Conservation (phyloP, 1,140 invertebrate species). For the Holotrichia oblita region DNA sequence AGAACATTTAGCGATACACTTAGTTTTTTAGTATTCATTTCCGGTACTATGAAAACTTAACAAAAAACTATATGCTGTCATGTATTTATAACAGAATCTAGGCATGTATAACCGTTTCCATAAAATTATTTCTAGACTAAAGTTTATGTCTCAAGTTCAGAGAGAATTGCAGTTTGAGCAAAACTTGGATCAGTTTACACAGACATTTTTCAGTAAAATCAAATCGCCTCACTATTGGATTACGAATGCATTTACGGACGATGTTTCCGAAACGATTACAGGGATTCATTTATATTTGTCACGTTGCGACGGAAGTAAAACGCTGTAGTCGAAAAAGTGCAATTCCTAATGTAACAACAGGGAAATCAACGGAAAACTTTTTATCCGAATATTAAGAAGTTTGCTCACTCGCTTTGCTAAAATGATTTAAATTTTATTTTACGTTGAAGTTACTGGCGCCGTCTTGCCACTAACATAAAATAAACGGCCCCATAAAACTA, state of each 20-base stretch:
- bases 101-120: no score
- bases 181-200: no score
- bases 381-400: constrained; percentile 26
- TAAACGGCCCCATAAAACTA: constrained; percentile 44
- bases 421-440: constrained; percentile 43
- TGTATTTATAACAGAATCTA: no score
- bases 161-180: no score
- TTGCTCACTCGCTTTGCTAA: constrained; percentile 19
- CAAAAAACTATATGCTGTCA: no score
- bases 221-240: neutral
- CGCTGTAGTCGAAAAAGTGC: neutral
- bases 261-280: neutral
- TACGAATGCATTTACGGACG: constrained; percentile 11
- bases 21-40: no score
- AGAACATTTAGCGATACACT: no score
- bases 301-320: neutral
- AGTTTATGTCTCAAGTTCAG: no score
- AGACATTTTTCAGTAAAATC: neutral
- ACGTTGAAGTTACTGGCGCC: constrained; percentile 40
- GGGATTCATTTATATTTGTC: neutral
- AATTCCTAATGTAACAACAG: constrained; percentile 33
- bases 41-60: no score
- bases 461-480: constrained; percentile 42
- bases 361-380: constrained; percentile 4
- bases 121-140: no score